Evolutionary conservation across 2,888 invertebrate genomes (phyloP), one percentile per base, ranked within the genome.

Genomic region (Phania funesta): DNA sequence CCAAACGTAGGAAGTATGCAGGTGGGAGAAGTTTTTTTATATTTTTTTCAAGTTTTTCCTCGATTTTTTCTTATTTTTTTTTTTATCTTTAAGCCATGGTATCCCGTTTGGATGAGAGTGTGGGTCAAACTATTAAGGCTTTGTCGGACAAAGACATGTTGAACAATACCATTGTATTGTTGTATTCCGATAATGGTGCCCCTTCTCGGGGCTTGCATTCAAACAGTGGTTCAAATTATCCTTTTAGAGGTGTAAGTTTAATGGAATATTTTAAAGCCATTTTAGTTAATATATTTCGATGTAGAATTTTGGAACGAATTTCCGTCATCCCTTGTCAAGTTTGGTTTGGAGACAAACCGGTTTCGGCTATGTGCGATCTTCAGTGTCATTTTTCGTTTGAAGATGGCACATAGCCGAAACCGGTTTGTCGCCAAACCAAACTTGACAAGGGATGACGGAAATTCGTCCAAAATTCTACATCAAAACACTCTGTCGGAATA

Each of bases 141-240:
- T 91, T 98, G 56, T 91, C 93, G 58, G 90, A 93, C 0, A 94
- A 93, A 78, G 93, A 92, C 5, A 95, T 98, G 91, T 92, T 98
- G 80, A 92, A 96, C 64, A 95, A 98, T 88, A 95, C 96, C 0
- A 93, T 98, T 44, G 93, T 98, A 62, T 90, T 97, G 3, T 98
- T 98, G 88, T 93, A 95, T 86, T 95, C 97, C 8, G 98, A 98
- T 90, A 98, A 98, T 89, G 97, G 97, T 2, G 96, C 95, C 0
- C 96, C 96, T 67, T 95, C 96, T 0, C 91, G 92, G 70, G 97
- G 96, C 0, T 88, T 93, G 52, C 93, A 94, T 87, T 90, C 92
- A 52, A 98, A 97, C 91, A 93, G 93, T 64, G 96, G 94, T 9
- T 96, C 95, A n/a, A 96, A 96, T 90, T 94, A 93, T 92, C 96